phyloP scores from a whole-genome alignment of 2,113 vertebrate species.

The Cyanoramphus novaezelandiae region DNA sequence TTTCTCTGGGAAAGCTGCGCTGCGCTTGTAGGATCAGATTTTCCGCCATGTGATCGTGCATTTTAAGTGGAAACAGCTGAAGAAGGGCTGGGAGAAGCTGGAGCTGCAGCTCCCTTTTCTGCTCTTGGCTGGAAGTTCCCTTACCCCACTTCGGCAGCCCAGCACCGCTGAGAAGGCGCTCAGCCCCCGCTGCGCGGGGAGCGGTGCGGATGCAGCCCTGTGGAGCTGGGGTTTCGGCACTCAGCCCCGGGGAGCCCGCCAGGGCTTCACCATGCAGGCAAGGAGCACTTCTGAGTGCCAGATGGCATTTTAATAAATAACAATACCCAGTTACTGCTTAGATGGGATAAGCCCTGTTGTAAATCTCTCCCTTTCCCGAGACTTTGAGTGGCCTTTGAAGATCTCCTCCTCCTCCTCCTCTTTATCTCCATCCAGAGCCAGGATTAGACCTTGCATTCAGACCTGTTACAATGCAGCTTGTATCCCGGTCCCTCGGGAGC shows the following conservation, averaged over 20 bases:
- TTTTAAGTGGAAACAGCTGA: constrained; percentile 72
- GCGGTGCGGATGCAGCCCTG: not conserved
- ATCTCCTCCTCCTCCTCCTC: constrained; percentile 33
- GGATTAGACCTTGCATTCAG: constrained; percentile 41
- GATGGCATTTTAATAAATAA: constrained; percentile 67
- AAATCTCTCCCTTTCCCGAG: constrained; percentile 58
- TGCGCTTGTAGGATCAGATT: not conserved
- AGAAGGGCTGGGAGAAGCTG: constrained; percentile 17
- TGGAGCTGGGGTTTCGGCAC: not conserved
- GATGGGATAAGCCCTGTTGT: constrained; percentile 64
- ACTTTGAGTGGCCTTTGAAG: constrained; percentile 67
- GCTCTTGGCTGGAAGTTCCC: not conserved
- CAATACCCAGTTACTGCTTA: constrained; percentile 51
- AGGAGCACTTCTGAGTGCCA: constrained; percentile 5
- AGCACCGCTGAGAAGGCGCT: not conserved
- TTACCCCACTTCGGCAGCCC: not conserved
- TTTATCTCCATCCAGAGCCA: constrained; percentile 57
- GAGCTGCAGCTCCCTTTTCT: constrained; percentile 40
- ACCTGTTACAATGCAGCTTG: constrained; percentile 36
- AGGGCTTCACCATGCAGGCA: not conserved
- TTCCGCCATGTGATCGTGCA: constrained; percentile 32
- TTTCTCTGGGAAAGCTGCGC: constrained; percentile 38
- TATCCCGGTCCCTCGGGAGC: constrained; percentile 11
- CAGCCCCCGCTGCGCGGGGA: fast-evolving
- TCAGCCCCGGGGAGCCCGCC: fast-evolving